These are phyloP conservation scores for Spongilla lacustris DNA, from an alignment of 37 sponge, comb jelly and placozoan genomes.

Conservation along the genomic window DNA sequence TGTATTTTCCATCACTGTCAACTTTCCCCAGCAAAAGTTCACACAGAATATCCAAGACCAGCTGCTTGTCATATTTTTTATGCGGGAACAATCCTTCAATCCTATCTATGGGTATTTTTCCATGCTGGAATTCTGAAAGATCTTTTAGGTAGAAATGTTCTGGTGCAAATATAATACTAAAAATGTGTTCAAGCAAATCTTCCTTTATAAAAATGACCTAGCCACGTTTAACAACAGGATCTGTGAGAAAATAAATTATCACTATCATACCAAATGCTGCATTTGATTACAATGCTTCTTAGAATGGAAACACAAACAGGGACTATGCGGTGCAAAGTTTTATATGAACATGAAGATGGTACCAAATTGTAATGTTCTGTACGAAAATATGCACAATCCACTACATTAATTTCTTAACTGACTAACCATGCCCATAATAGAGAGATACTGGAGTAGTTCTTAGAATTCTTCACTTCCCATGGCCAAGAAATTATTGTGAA, in stretches of 20 bases:
- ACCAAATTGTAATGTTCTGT: too few relatives aligned
- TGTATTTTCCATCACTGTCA: neutral
- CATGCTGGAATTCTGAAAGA: neutral
- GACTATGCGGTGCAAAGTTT: too few relatives aligned
- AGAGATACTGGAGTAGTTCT: neutral
- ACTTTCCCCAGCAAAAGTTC: neutral
- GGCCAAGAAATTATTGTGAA: neutral
- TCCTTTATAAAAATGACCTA: neutral
- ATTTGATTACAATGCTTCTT: too few relatives aligned
- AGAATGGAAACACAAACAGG: too few relatives aligned
- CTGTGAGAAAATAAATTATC: neutral
- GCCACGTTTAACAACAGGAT: neutral
- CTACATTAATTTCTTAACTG: too few relatives aligned
- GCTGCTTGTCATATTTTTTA: neutral
- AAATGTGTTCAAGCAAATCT: neutral
- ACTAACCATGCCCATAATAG: neutral
- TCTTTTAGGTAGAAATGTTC: neutral
- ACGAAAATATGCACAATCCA: too few relatives aligned
- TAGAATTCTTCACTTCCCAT: neutral
- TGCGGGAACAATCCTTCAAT: neutral
- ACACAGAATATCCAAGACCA: neutral
- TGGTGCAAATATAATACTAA: neutral
- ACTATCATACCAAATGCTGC: too few relatives aligned
- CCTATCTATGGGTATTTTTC: neutral
- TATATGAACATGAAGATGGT: too few relatives aligned